These are phyloP conservation scores for Schizopygopsis pylzovi DNA, from an alignment of 2,797 vertebrate genomes.

Conservation along the genomic window DNA sequence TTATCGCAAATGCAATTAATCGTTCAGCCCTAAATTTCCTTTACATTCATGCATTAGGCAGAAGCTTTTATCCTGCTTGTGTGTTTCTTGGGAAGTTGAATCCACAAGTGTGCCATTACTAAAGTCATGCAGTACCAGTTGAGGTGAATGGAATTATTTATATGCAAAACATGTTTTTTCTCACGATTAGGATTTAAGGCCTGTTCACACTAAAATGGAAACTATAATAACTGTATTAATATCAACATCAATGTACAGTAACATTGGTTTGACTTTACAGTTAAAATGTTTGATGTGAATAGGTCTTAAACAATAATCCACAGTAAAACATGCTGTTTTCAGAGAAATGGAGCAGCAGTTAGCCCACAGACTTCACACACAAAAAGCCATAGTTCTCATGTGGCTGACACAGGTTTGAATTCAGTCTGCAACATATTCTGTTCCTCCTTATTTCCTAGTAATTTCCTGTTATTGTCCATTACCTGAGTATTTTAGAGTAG, in stretches of 20 bases:
- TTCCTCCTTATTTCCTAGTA: not conserved
- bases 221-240: not conserved
- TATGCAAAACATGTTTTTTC: not conserved
- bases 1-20: too few species aligned
- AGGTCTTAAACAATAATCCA: not conserved
- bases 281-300: not conserved
- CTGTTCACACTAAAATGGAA: not conserved
- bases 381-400: not conserved
- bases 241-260: not conserved
- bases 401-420: not conserved
- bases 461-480: not conserved
- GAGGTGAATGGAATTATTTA: not conserved
- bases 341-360: not conserved
- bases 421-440: not conserved
- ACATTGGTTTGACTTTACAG: not conserved
- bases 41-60: not conserved
- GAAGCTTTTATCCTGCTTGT: constrained; percentile 18
- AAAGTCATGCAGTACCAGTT: not conserved
- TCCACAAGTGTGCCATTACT: not conserved
- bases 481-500: not conserved
- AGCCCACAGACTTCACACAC: not conserved
- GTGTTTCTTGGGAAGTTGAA: not conserved
- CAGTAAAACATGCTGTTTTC: not conserved
- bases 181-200: not conserved
- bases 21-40: too few species aligned